phyloP scores from a whole-genome alignment of 2,113 vertebrate species.

The Halichoerus grypus region DNA sequence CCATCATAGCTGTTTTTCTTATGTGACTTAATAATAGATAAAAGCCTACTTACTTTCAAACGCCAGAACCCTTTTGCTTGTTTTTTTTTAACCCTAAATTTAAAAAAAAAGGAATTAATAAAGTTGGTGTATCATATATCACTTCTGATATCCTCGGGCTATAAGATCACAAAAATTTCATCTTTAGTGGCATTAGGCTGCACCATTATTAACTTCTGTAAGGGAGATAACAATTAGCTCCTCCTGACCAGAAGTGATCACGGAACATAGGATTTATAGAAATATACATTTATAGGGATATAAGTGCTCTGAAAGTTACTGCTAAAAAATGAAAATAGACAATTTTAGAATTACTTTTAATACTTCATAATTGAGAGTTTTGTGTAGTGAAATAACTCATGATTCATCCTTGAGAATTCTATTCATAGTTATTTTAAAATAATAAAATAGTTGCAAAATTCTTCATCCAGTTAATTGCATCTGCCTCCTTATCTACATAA shows the following conservation, averaged over 20 bases:
- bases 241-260: conserved; percentile 16
- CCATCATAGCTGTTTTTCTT: conserved; percentile 70
- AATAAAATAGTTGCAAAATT: conserved; percentile 33
- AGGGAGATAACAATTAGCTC: conserved; percentile 20
- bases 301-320: not conserved
- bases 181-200: not conserved
- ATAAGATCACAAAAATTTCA: conserved; percentile 36
- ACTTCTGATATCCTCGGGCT: conserved; percentile 9
- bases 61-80: conserved; percentile 20
- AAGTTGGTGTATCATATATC: not conserved
- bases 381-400: not conserved
- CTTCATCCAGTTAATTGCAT: not conserved
- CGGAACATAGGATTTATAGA: not conserved
- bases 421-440: not conserved
- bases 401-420: not conserved
- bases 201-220: not conserved
- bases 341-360: conserved; percentile 8
- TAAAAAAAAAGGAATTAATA: not conserved
- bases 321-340: conserved; percentile 30
- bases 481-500: not conserved
- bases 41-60: conserved; percentile 67
- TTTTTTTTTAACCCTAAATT: not conserved
- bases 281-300: not conserved
- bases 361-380: not conserved
- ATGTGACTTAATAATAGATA: conserved; percentile 76